Percentiles rank a stretch among this genome's conserved stretches.
phyloP scores from a whole-genome alignment of 2,888 invertebrate species.

The Allolobophora icterica region DNA sequence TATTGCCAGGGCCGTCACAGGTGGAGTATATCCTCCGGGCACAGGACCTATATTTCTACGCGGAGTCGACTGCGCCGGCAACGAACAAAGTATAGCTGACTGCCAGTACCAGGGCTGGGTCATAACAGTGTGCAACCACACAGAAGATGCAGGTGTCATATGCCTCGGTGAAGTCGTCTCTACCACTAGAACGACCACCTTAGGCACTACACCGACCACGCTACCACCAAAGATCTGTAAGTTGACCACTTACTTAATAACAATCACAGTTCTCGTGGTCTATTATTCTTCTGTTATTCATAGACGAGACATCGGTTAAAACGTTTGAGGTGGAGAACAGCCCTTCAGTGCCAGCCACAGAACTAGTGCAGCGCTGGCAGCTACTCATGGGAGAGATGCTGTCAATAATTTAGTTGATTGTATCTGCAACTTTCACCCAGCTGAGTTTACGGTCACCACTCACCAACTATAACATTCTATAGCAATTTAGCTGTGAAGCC shows the following conservation, averaged over 20 bases:
- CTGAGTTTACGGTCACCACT: too few relatives aligned
- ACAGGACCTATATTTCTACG: constrained; percentile 53
- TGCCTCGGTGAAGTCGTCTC: constrained; percentile 50
- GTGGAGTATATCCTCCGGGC: constrained; percentile 27
- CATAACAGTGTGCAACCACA: constrained; percentile 73
- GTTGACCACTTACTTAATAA: constrained; percentile 21
- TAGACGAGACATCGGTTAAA: background rate
- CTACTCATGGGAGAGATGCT: too few relatives aligned
- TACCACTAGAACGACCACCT: constrained; percentile 39
- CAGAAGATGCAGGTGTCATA: constrained; percentile 76
- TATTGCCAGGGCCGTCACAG: constrained; percentile 35
- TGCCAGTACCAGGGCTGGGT: constrained; percentile 74
- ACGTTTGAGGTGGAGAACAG: too few relatives aligned
- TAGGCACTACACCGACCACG: constrained; percentile 41
- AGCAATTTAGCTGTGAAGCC: too few relatives aligned
- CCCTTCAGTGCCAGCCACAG: background rate
- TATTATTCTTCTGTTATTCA: too few relatives aligned
- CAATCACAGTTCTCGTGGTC: background rate
- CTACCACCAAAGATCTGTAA: constrained; percentile 46
- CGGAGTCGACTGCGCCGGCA: constrained; percentile 71
- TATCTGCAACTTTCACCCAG: too few relatives aligned
- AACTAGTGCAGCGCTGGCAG: background rate
- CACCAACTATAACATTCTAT: too few relatives aligned
- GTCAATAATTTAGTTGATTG: too few relatives aligned
- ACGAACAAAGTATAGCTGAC: constrained; percentile 68